Evolutionary conservation across 2,113 vertebrate species (phyloP).

Genomic region (Bagarius yarrelli): DNA sequence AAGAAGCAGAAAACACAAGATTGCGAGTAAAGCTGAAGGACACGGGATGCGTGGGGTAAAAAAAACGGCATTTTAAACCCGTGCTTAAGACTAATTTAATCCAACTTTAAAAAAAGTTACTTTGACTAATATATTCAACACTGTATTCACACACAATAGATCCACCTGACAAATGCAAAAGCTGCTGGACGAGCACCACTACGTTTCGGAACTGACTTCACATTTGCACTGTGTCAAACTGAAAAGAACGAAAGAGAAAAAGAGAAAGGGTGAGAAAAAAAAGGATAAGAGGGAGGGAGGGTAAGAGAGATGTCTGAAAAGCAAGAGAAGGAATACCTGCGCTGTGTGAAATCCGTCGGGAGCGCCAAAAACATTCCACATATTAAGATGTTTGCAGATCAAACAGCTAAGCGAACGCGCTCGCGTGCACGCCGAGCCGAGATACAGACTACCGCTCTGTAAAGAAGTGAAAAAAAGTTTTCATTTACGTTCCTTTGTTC

Average conservation of each 20-base stretch:
- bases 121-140: slow-evolving; percentile 47
- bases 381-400: slow-evolving; percentile 50
- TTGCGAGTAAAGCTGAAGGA: slow-evolving; percentile 37
- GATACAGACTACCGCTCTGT: slow-evolving; percentile 3
- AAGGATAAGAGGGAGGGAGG: slow-evolving; percentile 5
- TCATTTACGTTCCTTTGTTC: neutral
- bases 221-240: slow-evolving; percentile 44
- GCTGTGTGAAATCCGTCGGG: slow-evolving; percentile 42
- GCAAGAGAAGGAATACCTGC: slow-evolving; percentile 46
- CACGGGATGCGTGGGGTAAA: slow-evolving; percentile 14
- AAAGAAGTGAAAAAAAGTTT: slow-evolving; percentile 1
- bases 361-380: slow-evolving; percentile 42
- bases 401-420: slow-evolving; percentile 35
- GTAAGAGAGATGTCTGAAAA: slow-evolving; percentile 22
- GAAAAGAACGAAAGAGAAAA: slow-evolving; percentile 15
- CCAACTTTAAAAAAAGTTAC: slow-evolving; percentile 29
- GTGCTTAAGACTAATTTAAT: neutral
- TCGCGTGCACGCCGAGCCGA: slow-evolving; percentile 11
- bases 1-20: neutral
- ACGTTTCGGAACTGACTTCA: slow-evolving; percentile 42
- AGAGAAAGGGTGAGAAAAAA: neutral
- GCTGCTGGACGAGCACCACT: slow-evolving; percentile 22
- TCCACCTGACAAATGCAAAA: slow-evolving; percentile 41
- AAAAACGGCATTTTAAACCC: slow-evolving; percentile 27
- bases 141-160: slow-evolving; percentile 36